Conservation (phyloP, 2,113 vertebrate species). For the Coregonus clupeaformis region DNA sequence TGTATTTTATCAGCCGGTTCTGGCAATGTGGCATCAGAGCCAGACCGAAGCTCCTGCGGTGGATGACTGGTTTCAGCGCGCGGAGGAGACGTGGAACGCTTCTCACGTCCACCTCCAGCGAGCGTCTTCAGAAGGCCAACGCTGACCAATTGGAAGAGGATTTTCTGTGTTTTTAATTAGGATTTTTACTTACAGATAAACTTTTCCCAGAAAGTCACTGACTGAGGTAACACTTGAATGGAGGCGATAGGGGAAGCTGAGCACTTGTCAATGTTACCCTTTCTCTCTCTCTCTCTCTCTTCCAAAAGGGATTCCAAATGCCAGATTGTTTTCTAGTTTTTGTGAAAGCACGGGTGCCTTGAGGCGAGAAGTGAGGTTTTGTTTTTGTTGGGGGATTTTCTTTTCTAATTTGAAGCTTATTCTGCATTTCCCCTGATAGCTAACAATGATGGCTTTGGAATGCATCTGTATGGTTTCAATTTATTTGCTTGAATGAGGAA, state of each 20-base stretch:
- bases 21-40: too few species aligned
- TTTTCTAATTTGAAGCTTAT: slow-evolving; percentile 7
- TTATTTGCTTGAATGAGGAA: background rate
- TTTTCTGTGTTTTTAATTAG: slow-evolving; percentile 22
- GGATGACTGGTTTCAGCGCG: too few species aligned
- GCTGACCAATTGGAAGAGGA: background rate
- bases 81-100: too few species aligned
- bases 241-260: slow-evolving; percentile 6
- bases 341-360: background rate
- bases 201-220: slow-evolving; percentile 9
- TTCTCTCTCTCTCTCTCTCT: background rate
- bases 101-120: too few species aligned
- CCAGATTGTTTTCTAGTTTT: background rate
- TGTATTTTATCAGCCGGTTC: too few species aligned
- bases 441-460: background rate
- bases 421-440: background rate
- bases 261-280: background rate
- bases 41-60: too few species aligned
- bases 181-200: slow-evolving; percentile 19
- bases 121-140: too few species aligned
- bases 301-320: background rate
- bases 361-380: background rate
- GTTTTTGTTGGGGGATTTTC: background rate
- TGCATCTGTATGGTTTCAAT: background rate
- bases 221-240: slow-evolving; percentile 26